Evolutionary conservation across 2,113 vertebrate species (phyloP).

Genomic region (Entelurus aequoreus): DNA sequence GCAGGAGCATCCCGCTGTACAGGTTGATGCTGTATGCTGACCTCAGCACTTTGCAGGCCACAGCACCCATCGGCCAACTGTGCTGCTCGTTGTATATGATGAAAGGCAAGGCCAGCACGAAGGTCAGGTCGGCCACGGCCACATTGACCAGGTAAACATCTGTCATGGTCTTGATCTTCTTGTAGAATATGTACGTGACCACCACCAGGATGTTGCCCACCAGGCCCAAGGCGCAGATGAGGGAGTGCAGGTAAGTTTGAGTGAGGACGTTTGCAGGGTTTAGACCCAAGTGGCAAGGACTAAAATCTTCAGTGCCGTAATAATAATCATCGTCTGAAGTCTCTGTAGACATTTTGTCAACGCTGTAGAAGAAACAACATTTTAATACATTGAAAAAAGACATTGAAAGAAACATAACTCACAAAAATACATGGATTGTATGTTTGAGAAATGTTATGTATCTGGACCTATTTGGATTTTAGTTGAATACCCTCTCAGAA

Average conservation of each 20-base stretch:
- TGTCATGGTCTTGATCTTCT: constrained; percentile 84
- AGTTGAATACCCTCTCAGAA: too few species aligned
- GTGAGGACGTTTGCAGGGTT: constrained; percentile 10
- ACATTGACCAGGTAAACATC: constrained; percentile 87
- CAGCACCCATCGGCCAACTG: constrained; percentile 74
- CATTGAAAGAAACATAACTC: background rate
- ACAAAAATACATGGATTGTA: background rate
- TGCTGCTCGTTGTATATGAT: constrained; percentile 72
- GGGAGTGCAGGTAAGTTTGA: constrained; percentile 63
- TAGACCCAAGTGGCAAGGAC: constrained; percentile 33
- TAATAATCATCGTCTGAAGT: background rate
- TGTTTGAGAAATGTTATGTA: background rate
- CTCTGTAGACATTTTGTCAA: constrained; percentile 4
- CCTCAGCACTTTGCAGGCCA: constrained; percentile 75
- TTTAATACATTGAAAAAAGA: background rate
- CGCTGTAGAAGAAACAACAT: constrained; percentile 20
- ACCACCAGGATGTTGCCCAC: constrained; percentile 85
- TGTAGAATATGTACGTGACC: constrained; percentile 82
- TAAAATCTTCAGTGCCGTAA: background rate
- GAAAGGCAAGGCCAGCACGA: constrained; percentile 83
- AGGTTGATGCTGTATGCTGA: constrained; percentile 86
- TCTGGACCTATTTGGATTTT: too few species aligned
- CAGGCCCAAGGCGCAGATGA: constrained; percentile 79
- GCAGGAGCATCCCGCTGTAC: constrained; percentile 86
- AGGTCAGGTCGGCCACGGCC: constrained; percentile 84